Percentiles rank a stretch among this genome's conserved stretches.
phyloP scores from a whole-genome alignment of 2,113 vertebrate genomes.

The Hipposideros armiger region DNA sequence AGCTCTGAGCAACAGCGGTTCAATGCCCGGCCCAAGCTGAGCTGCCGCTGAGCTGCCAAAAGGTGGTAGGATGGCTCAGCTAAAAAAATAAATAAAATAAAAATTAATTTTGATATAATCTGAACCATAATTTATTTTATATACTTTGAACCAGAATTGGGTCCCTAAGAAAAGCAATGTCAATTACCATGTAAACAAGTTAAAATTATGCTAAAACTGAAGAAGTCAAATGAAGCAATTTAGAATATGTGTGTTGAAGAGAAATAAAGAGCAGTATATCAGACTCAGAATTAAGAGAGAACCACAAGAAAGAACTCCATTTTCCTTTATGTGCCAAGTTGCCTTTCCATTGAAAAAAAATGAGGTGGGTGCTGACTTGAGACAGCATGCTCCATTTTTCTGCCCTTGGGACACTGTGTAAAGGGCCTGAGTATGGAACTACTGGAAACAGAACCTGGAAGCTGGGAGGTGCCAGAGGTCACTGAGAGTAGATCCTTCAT shows the following conservation, averaged over 20 bases:
- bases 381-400: no score
- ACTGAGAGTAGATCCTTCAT: not conserved
- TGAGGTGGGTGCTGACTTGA: not conserved
- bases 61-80: no score
- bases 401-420: not conserved
- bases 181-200: not conserved
- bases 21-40: no score
- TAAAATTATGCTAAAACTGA: not conserved
- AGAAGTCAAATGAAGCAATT: not conserved
- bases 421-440: not conserved
- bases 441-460: not conserved
- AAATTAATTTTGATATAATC: not conserved
- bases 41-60: no score
- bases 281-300: not conserved
- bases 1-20: no score
- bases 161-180: constrained; percentile 6
- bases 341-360: not conserved
- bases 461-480: not conserved
- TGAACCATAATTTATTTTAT: not conserved
- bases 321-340: not conserved
- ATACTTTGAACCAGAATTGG: not conserved
- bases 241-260: not conserved
- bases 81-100: not conserved
- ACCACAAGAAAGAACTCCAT: not conserved
- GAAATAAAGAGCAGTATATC: not conserved